Evolutionary conservation across 2,113 vertebrate genomes (phyloP), one percentile per base, ranked within the genome.

Genomic region (Meles meles): DNA sequence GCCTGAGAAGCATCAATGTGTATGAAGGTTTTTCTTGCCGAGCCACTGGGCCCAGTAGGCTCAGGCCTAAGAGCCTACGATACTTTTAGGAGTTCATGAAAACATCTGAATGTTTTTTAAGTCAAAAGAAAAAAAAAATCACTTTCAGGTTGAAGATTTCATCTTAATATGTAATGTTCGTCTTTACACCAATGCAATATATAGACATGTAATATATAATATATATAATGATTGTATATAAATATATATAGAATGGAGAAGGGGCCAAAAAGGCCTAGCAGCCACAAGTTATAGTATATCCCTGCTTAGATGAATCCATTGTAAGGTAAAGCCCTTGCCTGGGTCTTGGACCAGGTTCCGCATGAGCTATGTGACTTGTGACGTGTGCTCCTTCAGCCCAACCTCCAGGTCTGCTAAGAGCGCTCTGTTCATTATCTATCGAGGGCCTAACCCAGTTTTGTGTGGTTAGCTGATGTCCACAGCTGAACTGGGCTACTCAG

Each of bases 401-500:
- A 42, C 27, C 63, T 71, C n/a, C 63, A 59, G 37, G 15, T 47
- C 44, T 6, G 1, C 17, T 37, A 12, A 74, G 59, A n/a, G 11
- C 1, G 0, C 76, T 39, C 31, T 42, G 2, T 39, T 80, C 14
- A 3, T 47, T 31, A 23, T 31, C 71, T 29, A 0, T 23, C 0
- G 2, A 52, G 59, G 61, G 29, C 13, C 17, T 31, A 31, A 31
- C 47, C 47, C 49, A 29, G 17, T 81, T 47, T 59, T 10, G 1
- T 37, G n/a, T 18, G 15, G 15, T 65, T 49, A 20, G 4, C 21
- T 31, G 3, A 55, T 20, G 39, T 76, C 47, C 65, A 42, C 3
- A 57, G 55, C 14, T 61, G 15, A 29, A 2, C 0, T 44, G 42
- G 37, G 2, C 11, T 44, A 1, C 81, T 65, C 65, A 57, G 17